Conservation (phyloP, 2,888 invertebrate species). For the Perdita meconis region DNA sequence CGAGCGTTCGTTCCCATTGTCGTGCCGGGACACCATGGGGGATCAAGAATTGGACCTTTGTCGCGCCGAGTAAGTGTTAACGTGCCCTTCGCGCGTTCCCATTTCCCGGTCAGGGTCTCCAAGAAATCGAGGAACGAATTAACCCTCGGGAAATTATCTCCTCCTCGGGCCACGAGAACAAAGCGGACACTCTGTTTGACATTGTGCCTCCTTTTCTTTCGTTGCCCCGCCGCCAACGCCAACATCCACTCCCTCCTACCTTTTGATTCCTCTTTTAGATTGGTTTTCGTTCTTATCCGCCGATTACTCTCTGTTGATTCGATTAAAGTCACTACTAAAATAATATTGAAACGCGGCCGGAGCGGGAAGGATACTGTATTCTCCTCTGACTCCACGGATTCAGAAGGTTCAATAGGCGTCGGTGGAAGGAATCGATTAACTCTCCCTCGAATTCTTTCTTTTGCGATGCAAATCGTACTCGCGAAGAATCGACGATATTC, state of each 20-base stretch:
- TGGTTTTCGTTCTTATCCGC: constrained; percentile 17
- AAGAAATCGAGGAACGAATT: constrained; percentile 73
- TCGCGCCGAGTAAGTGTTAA: constrained; percentile 78
- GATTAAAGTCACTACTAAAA: constrained; percentile 13
- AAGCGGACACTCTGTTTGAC: constrained; percentile 62
- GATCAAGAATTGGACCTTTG: constrained; percentile 80
- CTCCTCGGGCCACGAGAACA: constrained; percentile 57
- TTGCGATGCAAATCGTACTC: background rate
- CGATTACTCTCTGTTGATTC: constrained; percentile 39
- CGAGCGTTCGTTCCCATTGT: constrained; percentile 67
- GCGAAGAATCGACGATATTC: background rate
- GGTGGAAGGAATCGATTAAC: background rate
- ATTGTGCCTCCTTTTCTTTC: constrained; percentile 31
- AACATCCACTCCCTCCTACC: no score
- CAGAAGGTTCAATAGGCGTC: background rate
- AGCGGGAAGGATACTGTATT: background rate
- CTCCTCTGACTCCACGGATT: background rate
- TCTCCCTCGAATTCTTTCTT: background rate
- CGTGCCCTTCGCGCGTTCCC: constrained; percentile 75
- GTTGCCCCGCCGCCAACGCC: background rate
- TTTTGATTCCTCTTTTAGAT: constrained; percentile 11
- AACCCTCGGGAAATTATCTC: constrained; percentile 80
- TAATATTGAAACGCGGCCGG: constrained; percentile 6
- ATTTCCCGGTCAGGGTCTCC: constrained; percentile 47
- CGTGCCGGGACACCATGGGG: constrained; percentile 69